Evolutionary conservation across 1,140 invertebrate genomes (phyloP).

Genomic region (Subanguina moxae): DNA sequence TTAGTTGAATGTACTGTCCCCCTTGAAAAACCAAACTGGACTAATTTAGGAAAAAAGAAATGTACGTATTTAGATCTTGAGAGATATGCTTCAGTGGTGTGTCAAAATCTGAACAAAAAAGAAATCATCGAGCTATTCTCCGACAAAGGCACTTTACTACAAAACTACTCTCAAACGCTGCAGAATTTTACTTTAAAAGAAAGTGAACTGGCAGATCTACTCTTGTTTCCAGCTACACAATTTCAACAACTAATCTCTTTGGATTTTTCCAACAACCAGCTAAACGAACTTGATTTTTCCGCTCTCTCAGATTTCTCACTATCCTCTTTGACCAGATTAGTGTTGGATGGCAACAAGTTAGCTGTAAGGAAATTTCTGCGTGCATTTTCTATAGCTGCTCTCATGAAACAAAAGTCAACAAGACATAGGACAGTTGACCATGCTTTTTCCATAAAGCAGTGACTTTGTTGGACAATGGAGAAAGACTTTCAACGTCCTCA

Average conservation of each 20-base stretch:
- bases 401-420: no score
- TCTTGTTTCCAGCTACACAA: neutral
- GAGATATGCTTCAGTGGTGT: neutral
- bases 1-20: neutral
- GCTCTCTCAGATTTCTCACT: neutral
- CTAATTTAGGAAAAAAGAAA: neutral
- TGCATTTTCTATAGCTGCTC: no score
- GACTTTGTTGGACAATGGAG: no score
- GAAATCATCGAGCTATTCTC: neutral
- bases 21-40: neutral
- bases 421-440: no score
- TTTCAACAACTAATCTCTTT: conserved; percentile 20
- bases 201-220: conserved; percentile 3
- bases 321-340: neutral
- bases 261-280: conserved; percentile 18
- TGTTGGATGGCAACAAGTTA: neutral
- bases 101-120: neutral
- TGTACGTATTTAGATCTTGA: neutral
- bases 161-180: neutral
- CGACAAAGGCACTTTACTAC: neutral
- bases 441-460: no score
- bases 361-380: neutral
- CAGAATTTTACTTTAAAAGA: neutral
- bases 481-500: no score
- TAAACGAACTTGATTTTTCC: conserved; percentile 7